phyloP scores from a whole-genome alignment of 2,888 invertebrate species.

The Syrphus vitripennis region DNA sequence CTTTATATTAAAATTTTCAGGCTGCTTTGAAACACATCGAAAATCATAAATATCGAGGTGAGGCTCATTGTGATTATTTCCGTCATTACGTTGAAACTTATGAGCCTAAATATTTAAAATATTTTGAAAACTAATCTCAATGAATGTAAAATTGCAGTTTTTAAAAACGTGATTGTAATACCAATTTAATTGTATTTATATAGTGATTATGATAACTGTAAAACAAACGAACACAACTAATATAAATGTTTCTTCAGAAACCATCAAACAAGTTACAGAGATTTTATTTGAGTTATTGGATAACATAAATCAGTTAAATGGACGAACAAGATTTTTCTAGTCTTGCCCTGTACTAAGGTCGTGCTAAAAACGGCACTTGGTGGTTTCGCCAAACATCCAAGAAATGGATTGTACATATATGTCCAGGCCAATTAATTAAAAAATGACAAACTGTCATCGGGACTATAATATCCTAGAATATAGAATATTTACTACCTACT shows the following conservation, averaged over 20 bases:
- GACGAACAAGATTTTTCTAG: constrained; percentile 85
- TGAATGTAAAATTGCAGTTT: not conserved
- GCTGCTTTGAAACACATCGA: constrained; percentile 87
- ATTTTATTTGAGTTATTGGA: not conserved
- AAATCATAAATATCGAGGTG: constrained; percentile 84
- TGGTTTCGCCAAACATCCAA: constrained; percentile 86
- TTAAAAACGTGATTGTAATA: too few relatives aligned
- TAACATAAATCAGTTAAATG: constrained; percentile 78
- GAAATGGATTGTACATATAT: constrained; percentile 79
- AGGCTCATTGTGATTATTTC: constrained; percentile 87
- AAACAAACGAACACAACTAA: not conserved
- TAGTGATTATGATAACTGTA: not conserved
- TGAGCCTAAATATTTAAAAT: constrained; percentile 76
- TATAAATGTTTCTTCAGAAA: constrained; percentile 19
- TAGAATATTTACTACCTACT: constrained; percentile 81
- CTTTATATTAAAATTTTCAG: constrained; percentile 83
- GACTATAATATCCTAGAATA: not conserved
- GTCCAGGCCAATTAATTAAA: constrained; percentile 18
- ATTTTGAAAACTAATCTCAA: constrained; percentile 73
- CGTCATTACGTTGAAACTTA: constrained; percentile 84
- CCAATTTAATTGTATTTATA: not conserved
- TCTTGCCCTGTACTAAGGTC: constrained; percentile 90
- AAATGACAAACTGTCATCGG: constrained; percentile 45
- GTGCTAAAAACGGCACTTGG: constrained; percentile 88
- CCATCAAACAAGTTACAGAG: not conserved